These are phyloP conservation scores for Huso huso DNA, from an alignment of 2,797 vertebrate species.

Conservation along the genomic window DNA sequence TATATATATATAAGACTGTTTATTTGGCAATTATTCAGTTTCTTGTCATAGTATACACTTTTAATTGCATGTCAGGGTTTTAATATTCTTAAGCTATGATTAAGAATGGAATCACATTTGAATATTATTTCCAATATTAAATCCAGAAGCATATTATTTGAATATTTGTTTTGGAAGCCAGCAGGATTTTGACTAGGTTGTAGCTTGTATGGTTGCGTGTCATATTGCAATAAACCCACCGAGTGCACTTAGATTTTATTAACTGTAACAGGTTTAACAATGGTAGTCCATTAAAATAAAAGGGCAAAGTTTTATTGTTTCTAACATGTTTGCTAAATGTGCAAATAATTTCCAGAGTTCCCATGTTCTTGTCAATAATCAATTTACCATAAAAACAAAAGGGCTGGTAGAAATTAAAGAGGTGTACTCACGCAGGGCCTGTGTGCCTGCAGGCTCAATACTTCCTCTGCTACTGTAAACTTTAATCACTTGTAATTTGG, in stretches of 20 bases:
- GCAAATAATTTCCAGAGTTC: slow-evolving; percentile 27
- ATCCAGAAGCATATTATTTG: slow-evolving; percentile 10
- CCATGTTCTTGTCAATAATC: slow-evolving; percentile 19
- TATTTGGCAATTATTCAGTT: not conserved
- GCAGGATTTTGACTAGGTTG: not conserved
- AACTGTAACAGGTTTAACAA: slow-evolving; percentile 30
- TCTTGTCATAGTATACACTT: not conserved
- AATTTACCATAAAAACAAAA: slow-evolving; percentile 21
- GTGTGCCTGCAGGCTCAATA: slow-evolving; percentile 39
- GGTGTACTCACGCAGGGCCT: slow-evolving; percentile 46
- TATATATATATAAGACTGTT: too few relatives aligned
- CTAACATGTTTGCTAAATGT: slow-evolving; percentile 34
- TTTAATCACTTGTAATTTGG: slow-evolving; percentile 30
- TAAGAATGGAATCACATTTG: not conserved
- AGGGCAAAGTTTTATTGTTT: slow-evolving; percentile 24
- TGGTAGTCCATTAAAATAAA: slow-evolving; percentile 34
- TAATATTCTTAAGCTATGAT: too few relatives aligned
- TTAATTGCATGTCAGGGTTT: not conserved
- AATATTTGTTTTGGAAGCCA: not conserved
- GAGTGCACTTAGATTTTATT: slow-evolving; percentile 29
- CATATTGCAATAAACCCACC: slow-evolving; percentile 34
- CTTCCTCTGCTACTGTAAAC: slow-evolving; percentile 55
- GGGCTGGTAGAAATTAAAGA: slow-evolving; percentile 38
- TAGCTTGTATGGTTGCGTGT: slow-evolving; percentile 35
- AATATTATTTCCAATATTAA: too few relatives aligned